Percentiles rank a stretch among this genome's conserved stretches.
These are phyloP conservation scores for Acanthococcus lagerstroemiae DNA, from an alignment of 2,888 invertebrate genomes.

Conservation along the genomic window DNA sequence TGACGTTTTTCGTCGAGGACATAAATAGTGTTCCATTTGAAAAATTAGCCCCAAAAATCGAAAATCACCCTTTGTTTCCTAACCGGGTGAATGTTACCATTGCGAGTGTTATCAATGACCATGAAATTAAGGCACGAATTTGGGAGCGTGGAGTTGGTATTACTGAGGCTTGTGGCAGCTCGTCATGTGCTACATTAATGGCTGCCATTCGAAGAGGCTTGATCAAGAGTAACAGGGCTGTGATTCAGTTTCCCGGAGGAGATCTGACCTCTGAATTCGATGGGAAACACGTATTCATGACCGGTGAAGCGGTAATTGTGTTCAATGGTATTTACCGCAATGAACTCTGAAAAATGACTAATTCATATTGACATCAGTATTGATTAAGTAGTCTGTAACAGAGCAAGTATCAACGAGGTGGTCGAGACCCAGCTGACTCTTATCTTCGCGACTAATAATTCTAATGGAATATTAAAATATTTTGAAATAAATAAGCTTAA, in stretches of 20 bases:
- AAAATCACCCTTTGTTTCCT: background rate
- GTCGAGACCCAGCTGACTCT: no score
- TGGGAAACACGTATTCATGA: background rate
- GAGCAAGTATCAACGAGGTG: no score
- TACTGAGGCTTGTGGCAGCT: background rate
- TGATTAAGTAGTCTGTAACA: no score
- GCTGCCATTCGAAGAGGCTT: background rate
- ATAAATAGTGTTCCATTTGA: background rate
- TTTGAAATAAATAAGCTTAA: no score
- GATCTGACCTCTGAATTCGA: background rate
- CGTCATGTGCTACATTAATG: background rate
- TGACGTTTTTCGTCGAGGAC: background rate
- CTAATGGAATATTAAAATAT: no score
- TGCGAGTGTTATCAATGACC: background rate
- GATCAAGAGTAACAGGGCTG: background rate
- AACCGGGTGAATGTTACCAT: background rate
- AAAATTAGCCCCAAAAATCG: background rate
- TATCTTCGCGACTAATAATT: no score
- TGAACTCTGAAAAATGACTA: no score
- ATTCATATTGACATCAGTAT: no score
- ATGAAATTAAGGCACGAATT: background rate
- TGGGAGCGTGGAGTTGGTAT: background rate
- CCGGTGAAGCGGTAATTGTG: background rate
- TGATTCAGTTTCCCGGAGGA: background rate
- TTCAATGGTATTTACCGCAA: background rate